A percentile compares a stretch with the other conserved stretches of the same genome.
Conservation (phyloP, 2,888 invertebrate genomes). For the Macaria notata region DNA sequence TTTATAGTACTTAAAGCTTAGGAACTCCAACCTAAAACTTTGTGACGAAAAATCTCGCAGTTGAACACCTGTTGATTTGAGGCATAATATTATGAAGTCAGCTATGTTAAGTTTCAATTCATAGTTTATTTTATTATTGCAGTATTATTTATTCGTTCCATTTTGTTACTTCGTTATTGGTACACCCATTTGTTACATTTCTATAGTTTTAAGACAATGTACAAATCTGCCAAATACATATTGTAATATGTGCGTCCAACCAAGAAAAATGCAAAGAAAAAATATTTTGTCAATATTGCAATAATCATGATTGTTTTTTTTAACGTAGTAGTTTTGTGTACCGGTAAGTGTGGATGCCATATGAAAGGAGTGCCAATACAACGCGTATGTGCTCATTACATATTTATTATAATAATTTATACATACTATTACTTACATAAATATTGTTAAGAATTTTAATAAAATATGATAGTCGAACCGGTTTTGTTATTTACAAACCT, state of each 20-base stretch:
- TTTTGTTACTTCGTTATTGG: conserved; percentile 20
- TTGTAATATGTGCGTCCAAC: conserved; percentile 45
- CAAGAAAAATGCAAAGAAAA: conserved; percentile 30
- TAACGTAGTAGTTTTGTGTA: conserved; percentile 30
- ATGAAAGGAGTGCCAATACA: conserved; percentile 70
- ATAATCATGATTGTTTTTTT: conserved; percentile 32
- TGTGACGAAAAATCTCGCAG: too few species aligned
- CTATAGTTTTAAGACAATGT: conserved; percentile 45
- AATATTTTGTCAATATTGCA: conserved; percentile 36
- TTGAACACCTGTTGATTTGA: background rate
- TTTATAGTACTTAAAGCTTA: too few species aligned
- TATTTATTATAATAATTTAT: conserved; percentile 56
- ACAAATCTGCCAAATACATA: conserved; percentile 46
- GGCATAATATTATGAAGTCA: conserved; percentile 1
- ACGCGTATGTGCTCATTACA: conserved; percentile 62
- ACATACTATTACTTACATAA: conserved; percentile 55
- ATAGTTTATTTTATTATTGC: conserved; percentile 9
- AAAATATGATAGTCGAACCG: conserved; percentile 62
- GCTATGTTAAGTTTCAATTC: background rate
- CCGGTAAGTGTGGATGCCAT: conserved; percentile 47
- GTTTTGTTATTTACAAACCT: conserved; percentile 41
- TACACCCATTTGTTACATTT: conserved; percentile 29
- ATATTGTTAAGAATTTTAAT: conserved; percentile 73
- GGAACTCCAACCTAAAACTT: too few species aligned
- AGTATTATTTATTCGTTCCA: conserved; percentile 34